Base-by-base conservation (phyloP, 2,797 vertebrate genomes). In the Choloepus didactylus region DNA sequence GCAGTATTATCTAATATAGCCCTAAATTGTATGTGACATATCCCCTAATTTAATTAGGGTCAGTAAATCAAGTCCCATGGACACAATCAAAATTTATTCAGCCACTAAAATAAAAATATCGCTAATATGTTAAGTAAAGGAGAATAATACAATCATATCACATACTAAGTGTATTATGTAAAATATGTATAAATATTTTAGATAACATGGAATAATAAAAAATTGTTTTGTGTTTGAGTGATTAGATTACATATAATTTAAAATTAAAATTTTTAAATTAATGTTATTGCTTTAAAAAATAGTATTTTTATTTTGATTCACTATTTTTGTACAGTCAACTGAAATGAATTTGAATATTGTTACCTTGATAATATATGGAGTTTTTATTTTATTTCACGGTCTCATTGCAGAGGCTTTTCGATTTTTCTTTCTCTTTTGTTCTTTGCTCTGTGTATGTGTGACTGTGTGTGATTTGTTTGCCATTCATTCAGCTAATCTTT, bases 381-480 rank as follows among this genome's bases (percentile, higher is more conserved):
- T 35, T 81, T 86, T 92, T 79, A 82, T 38, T 88, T 89, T 69
- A 56, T 94, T 86, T 56, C n/a, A 54, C 35, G 44, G 35, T 87
- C 27, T 75, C 38, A 38, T 25, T n/a, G 16, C 23, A 69, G 29
- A 91, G 18, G 41, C 54, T 12, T 89, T 89, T 75, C 11, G 2
- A n/a, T 44, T 10, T 94, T 9, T 27, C 69, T n/a, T 14, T 15
- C 49, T 83, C 10, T 93, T 64, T 59, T 89, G 64, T 93, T 96
- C 16, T 69, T 51, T 21, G 51, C 46, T 70, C 49, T 44, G 38
- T 21, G n/a, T 16, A 23, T 86, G 18, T 67, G 60, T 35, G 23
- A 90, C 96, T 95, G 94, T 84, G n/a, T 92, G 64, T 88, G 93
- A 94, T 96, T 94, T 94, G 96, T 96, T 91, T 87, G 72, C 70